Base-by-base conservation (phyloP, 1,140 invertebrate species). In the Bombus sibiricus region DNA sequence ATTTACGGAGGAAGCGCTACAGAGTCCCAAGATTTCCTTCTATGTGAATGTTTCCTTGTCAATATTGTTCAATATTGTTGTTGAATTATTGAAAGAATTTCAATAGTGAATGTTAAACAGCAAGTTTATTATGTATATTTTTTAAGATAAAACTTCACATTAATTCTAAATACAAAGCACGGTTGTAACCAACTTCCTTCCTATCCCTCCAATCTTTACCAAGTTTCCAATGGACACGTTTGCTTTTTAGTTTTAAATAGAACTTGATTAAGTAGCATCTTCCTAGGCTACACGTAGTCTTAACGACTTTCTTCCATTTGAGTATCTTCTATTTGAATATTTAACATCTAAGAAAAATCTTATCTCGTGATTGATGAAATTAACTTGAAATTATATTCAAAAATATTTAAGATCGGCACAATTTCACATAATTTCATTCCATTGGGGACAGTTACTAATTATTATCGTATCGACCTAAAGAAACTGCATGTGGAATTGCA, bases 141-240 rank as follows among this genome's bases (percentile, higher is more conserved):
- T 47, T 57, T 75, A 47, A 22, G 6, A 75, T 32, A 57, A 37
- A 57, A 75, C 32, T 75, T 75, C 47, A 75, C 73, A 15, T 75
- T 75, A 75, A 57, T 57, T 75, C 47, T 34, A 57, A 12, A 75
- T 57, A n/a, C 73, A 57, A 57, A 75, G 47, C 32, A 22, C 47
- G 34, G 47, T 57, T 37, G 73, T 34, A 37, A 34, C 47, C 53
- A 72, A 72, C 37, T 34, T 75, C n/a, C 73, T 12, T 37, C 8
- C 18, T 57, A 37, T 57, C 10, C 5, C 25, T 4, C 15, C 37
- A 28, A 75, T 75, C 47, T 75, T 75, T 57, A 34, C 47, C 1
- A 34, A 75, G n/a, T 53, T 75, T 37, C 25, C 73, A 57, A 75
- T 57, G 73, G 22, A 37, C 22, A 34, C 13, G 43, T 74, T 53